Evolutionary conservation across 2,888 invertebrate genomes (phyloP), one percentile per base, ranked within the genome.

Genomic region (Junonia oenone): DNA sequence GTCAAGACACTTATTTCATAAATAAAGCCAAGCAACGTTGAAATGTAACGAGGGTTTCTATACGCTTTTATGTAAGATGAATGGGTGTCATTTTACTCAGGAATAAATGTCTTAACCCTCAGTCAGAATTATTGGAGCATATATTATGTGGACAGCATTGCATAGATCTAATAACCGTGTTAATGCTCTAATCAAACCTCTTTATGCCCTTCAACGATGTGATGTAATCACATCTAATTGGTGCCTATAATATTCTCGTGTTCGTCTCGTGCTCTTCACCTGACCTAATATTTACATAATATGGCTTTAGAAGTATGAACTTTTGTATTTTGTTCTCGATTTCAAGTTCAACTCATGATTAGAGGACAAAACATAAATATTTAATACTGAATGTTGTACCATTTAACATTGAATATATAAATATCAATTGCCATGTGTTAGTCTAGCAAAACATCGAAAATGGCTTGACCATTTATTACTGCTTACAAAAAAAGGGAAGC

Each of bases 201-300:
- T 45, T 45, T n/a, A 29, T 29, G 14, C 2, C 17, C 17, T 27
- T 27, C 17, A 11, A 45, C 27, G 45, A 14, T 27, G 26, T 45
- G 45, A 45, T 29, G 45, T 45, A 29, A 40, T 40, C 38, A 17
- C 9, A 13, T 26, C 27, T 45, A 45, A 45, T 45, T 45, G 9
- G 27, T 45, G 27, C 14, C 9, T 19, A 27, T 27, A 27, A 13
- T 14, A 3, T 15, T 38, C 38, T 17, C 17, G 11, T 11, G 38
- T 0, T 19, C n/a, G 38, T 40, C 9, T 40, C 38, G 17, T 40
- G 31, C 31, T 33, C n/a, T 22, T 22, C 38, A 40, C 6, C 19
- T 40, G 38, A 40, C 17, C 17, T 19, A 40, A 19, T 40, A 19
- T 19, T 35, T 35, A 35, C 19, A 40, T 19, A n/a, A 40, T 17